phyloP scores from a whole-genome alignment of 2,113 vertebrate species.

The Sprattus sprattus region DNA sequence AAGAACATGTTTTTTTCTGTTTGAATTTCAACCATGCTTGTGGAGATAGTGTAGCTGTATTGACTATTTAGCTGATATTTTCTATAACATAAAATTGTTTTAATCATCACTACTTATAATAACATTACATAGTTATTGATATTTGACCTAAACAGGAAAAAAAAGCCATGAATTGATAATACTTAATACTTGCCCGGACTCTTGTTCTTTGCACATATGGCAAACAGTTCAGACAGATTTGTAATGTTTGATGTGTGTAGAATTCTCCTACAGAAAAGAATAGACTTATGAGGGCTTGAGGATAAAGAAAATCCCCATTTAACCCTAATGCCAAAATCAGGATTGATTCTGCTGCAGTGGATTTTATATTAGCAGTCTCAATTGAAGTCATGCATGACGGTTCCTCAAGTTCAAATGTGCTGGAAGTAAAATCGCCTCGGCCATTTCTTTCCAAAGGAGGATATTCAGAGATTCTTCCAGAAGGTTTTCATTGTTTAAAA shows the following conservation, averaged over 20 bases:
- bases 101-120: background rate
- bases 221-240: background rate
- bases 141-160: background rate
- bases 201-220: background rate
- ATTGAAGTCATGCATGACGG: conserved; percentile 23
- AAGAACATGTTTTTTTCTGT: background rate
- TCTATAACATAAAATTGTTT: background rate
- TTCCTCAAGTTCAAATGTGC: conserved; percentile 21
- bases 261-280: background rate
- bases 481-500: background rate
- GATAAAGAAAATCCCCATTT: background rate
- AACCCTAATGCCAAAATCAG: conserved; percentile 16
- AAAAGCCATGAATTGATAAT: background rate
- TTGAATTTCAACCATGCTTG: background rate
- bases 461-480: background rate
- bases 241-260: background rate
- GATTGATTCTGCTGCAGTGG: conserved; percentile 41
- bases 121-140: too few species aligned
- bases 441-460: background rate
- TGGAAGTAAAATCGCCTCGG: conserved; percentile 14
- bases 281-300: background rate
- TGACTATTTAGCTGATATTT: background rate
- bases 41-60: background rate
- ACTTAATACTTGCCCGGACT: background rate
- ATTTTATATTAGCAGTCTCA: conserved; percentile 40